Evolutionary conservation across 1,140 invertebrate genomes (phyloP), one percentile per base, ranked within the genome.

Genomic region (Coptotermes formosanus): DNA sequence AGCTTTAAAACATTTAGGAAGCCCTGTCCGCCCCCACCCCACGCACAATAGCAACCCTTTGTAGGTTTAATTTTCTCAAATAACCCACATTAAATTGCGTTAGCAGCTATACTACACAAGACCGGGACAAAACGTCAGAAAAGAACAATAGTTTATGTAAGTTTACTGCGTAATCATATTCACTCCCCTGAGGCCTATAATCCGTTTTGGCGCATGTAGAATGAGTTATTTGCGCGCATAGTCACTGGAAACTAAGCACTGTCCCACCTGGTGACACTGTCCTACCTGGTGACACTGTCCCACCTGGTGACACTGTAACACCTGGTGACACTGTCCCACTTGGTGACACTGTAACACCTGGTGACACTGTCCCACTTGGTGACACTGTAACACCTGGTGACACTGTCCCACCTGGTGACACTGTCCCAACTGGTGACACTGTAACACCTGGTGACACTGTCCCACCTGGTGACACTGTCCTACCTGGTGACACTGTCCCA

Each of bases 61-160:
- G 83, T 64, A 45, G 83, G 48, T 84, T 84, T 84, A 84, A 84
- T 84, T 84, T 84, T 84, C 83, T 84, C 83, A 84, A 84, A 84
- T 84, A 84, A 84, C 83, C 83, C 83, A 84, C 83, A 84, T 84
- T 84, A 84, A 84, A 84, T 84, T 84, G 83, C 83, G 55, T 84
- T 84, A 84, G 38, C 48, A 55, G 83, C 83, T 84, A 30, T 52
- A 32, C 83, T 52, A 52, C 12, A 64, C 48, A 52, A 84, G 83
- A 52, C 32, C 82, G 82, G 23, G n/a, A 12, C 45, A 83, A 45
- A 52, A n/a, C 43, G 30, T 45, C 43, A 52, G 82, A 83, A 52
- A 64, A 52, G 83, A 84, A 84, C 83, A 84, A 84, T 84, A 84
- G 83, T 84, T 38, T 84, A 84, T 84, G 55, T 55, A 84, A 84